These are phyloP conservation scores for Lapara coniferarum DNA, from an alignment of 2,888 invertebrate genomes.

Conservation along the genomic window DNA sequence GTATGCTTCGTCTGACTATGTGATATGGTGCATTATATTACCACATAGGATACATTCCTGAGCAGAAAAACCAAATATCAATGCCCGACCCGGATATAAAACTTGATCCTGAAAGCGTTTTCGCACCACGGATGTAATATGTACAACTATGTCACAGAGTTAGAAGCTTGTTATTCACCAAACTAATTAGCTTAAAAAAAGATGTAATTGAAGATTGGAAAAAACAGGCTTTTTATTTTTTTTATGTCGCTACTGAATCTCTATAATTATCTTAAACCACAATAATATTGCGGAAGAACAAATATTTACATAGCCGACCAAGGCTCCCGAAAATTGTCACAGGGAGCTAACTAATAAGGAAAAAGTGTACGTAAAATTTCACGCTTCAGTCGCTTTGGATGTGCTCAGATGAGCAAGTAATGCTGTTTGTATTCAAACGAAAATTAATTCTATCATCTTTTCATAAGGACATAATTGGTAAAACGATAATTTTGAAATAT, in stretches of 20 bases:
- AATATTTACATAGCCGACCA: slow-evolving; percentile 1
- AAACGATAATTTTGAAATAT: neutral
- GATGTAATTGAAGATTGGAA: too few species aligned
- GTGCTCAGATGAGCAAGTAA: neutral
- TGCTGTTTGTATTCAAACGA: neutral
- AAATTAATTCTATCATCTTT: neutral
- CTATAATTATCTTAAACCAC: neutral
- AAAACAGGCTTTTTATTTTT: too few species aligned
- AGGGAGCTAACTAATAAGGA: slow-evolving; percentile 10
- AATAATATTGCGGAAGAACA: neutral
- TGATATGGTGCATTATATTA: too few species aligned
- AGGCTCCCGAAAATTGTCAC: slow-evolving; percentile 7
- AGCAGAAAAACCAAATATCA: too few species aligned
- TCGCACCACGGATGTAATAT: too few species aligned
- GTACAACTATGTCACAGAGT: too few species aligned
- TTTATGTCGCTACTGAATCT: neutral
- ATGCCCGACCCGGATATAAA: too few species aligned
- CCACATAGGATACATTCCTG: too few species aligned
- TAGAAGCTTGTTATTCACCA: too few species aligned
- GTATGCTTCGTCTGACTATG: too few species aligned
- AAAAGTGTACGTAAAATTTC: neutral
- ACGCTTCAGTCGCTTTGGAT: neutral
- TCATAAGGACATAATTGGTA: neutral
- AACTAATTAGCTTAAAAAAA: too few species aligned
- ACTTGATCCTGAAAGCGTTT: too few species aligned